These are phyloP conservation scores for Mesembrinibis cayennensis DNA, from an alignment of 2,113 vertebrate genomes.

Conservation along the genomic window DNA sequence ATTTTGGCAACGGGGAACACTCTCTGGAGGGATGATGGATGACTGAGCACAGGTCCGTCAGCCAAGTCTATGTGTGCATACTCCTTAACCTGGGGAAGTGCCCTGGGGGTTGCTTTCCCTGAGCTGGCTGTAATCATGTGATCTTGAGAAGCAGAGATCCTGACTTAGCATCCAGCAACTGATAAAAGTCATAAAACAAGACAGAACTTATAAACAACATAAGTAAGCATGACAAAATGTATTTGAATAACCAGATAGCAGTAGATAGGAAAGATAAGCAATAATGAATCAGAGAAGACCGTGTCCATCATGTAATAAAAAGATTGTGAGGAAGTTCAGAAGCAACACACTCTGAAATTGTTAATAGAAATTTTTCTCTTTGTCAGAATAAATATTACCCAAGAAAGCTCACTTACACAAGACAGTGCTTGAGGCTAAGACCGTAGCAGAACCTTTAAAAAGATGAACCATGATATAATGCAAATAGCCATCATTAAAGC, in stretches of 20 bases:
- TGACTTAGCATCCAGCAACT: neutral
- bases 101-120: neutral
- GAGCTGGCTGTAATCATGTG: neutral
- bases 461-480: neutral
- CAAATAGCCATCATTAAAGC: neutral
- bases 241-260: neutral
- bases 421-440: neutral
- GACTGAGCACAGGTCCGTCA: neutral
- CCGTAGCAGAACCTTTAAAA: neutral
- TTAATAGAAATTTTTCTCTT: neutral
- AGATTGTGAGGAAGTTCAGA: neutral
- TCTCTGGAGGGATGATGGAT: neutral
- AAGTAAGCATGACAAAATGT: neutral
- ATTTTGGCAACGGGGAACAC: neutral
- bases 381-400: neutral
- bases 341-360: neutral
- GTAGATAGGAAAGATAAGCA: neutral
- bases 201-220: neutral
- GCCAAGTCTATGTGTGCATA: neutral
- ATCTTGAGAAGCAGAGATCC: neutral
- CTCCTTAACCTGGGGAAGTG: neutral
- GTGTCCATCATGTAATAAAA: neutral
- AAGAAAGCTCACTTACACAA: neutral
- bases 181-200: neutral
- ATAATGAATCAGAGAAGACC: neutral